Evolutionary conservation across 2,888 invertebrate genomes (phyloP).

Genomic region (Atherix ibis): DNA sequence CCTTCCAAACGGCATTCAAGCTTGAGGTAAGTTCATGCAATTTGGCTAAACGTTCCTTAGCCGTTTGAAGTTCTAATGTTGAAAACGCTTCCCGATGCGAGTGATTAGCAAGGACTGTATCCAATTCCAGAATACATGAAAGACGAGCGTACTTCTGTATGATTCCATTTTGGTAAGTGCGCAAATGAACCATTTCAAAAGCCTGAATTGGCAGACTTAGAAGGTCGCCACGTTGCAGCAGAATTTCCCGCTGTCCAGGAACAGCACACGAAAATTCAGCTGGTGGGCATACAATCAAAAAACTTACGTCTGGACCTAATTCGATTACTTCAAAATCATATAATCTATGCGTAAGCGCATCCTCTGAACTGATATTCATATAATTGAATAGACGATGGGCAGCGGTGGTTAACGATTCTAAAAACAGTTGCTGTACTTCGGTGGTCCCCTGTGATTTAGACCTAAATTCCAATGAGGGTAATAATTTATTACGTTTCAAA

Average conservation of each 20-base stretch:
- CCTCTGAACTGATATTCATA: constrained; percentile 60
- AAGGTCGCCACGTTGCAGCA: constrained; percentile 70
- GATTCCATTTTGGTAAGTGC: constrained; percentile 83
- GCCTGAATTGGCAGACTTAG: constrained; percentile 85
- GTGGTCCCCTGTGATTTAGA: constrained; percentile 37
- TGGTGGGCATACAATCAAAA: constrained; percentile 83
- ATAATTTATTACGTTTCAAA: constrained; percentile 46
- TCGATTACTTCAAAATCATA: constrained; percentile 92
- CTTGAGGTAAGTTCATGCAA: constrained; percentile 72
- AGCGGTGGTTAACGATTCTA: constrained; percentile 59
- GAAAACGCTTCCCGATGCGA: constrained; percentile 91
- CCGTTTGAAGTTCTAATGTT: constrained; percentile 65
- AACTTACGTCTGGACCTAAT: constrained; percentile 75
- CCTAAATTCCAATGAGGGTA: constrained; percentile 27
- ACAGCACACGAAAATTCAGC: constrained; percentile 86
- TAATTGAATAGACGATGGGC: constrained; percentile 60
- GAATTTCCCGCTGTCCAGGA: constrained; percentile 70
- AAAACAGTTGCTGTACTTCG: constrained; percentile 66
- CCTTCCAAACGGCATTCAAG: constrained; percentile 83
- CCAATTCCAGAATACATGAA: constrained; percentile 85
- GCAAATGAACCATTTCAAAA: constrained; percentile 87
- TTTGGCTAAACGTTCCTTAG: constrained; percentile 69
- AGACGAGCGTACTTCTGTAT: constrained; percentile 82
- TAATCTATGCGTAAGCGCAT: constrained; percentile 58
- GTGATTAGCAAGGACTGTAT: constrained; percentile 81